phyloP scores from a whole-genome alignment of 2,113 vertebrate genomes.

The Carettochelys insculpta region DNA sequence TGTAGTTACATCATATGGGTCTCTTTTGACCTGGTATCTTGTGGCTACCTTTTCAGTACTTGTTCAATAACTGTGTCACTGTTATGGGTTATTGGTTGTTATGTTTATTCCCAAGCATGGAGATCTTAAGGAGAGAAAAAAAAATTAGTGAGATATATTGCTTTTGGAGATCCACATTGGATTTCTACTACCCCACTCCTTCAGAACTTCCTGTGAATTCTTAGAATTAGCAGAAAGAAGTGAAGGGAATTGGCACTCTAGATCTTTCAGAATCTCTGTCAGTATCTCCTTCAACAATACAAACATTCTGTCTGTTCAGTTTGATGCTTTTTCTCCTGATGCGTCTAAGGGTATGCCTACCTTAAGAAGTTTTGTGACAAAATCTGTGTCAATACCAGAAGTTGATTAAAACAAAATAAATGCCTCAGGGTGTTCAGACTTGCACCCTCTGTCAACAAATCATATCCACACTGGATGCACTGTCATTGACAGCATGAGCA shows the following conservation, averaged over 20 bases:
- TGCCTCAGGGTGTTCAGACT: no score
- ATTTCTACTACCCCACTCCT: background rate
- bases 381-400: no score
- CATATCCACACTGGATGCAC: no score
- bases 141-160: background rate
- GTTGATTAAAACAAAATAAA: no score
- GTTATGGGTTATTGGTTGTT: background rate
- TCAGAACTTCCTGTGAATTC: background rate
- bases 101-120: background rate
- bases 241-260: background rate
- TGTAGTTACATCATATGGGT: background rate
- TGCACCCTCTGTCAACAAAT: no score
- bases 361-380: no score
- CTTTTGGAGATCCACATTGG: background rate
- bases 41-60: background rate
- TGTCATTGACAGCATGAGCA: no score
- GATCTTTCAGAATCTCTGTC: background rate
- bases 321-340: background rate
- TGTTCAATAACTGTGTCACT: background rate
- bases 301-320: rapidly evolving
- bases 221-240: background rate
- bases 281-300: no score
- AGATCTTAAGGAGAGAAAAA: background rate
- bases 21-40: background rate
- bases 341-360: no score